These are phyloP conservation scores for Sander lucioperca DNA, from an alignment of 2,113 vertebrate genomes.

Conservation along the genomic window DNA sequence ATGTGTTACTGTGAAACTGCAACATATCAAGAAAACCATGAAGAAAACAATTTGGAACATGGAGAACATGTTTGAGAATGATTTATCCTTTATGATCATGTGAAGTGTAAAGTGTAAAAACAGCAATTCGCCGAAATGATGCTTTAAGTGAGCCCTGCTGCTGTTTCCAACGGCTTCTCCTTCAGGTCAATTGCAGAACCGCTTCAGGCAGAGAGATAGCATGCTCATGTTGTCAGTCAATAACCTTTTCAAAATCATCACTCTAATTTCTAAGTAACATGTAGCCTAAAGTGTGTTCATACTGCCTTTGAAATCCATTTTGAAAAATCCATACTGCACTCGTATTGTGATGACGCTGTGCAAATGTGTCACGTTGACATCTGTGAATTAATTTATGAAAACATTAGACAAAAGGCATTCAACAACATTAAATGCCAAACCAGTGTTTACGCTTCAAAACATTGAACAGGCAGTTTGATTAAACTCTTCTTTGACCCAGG, in stretches of 20 bases:
- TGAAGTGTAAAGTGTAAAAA: not conserved
- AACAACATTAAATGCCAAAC: constrained; percentile 13
- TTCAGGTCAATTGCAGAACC: not conserved
- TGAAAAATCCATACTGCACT: not conserved
- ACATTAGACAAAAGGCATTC: constrained; percentile 8
- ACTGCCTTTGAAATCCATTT: not conserved
- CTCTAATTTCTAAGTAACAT: not conserved
- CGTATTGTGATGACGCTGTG: not conserved
- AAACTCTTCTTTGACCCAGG: constrained; percentile 7
- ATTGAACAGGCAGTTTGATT: not conserved
- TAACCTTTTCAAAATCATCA: constrained; percentile 1
- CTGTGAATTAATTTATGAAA: constrained; percentile 10
- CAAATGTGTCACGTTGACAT: not conserved
- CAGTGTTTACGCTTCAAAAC: constrained; percentile 1
- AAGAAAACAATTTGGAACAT: not conserved
- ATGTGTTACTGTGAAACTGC: not conserved
- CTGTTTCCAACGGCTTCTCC: not conserved
- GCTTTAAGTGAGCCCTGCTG: not conserved
- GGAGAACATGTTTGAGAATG: no score
- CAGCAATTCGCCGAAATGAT: not conserved
- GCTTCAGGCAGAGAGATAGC: not conserved
- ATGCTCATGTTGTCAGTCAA: not conserved
- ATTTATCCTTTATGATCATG: not conserved
- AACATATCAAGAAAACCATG: not conserved
- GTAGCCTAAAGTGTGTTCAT: not conserved